A percentile compares a stretch with the other conserved stretches of the same genome.
Conservation (phyloP, 2,113 vertebrate genomes). For the Dolichotis patagonum region DNA sequence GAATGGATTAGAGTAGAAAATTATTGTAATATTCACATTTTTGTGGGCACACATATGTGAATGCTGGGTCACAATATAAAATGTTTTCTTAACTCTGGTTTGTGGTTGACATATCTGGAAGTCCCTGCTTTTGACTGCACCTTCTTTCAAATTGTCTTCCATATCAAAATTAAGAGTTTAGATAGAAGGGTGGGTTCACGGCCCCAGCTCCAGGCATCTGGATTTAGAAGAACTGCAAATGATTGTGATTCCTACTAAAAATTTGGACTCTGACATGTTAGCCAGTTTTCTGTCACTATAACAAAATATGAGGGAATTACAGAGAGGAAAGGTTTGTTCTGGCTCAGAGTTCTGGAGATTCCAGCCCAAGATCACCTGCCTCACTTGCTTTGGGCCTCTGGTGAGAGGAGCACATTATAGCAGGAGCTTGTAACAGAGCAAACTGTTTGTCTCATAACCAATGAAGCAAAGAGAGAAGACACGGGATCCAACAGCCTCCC, state of each 20-base stretch:
- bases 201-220: not conserved
- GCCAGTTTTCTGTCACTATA: not conserved
- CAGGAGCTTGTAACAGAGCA: not conserved
- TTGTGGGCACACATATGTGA: not conserved
- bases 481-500: not conserved
- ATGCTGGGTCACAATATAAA: not conserved
- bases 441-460: not conserved
- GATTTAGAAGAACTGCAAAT: slow-evolving; percentile 5
- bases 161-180: not conserved
- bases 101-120: slow-evolving; percentile 32
- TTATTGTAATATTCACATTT: not conserved
- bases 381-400: not conserved
- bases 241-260: not conserved
- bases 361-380: not conserved
- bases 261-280: not conserved
- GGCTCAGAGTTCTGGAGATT: not conserved
- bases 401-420: not conserved
- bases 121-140: not conserved
- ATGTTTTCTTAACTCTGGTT: not conserved
- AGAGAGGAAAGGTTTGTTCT: not conserved
- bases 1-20: not conserved
- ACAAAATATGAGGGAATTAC: not conserved
- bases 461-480: not conserved
- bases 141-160: not conserved
- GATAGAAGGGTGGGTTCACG: not conserved